Evolutionary conservation across 2,888 invertebrate species (phyloP), one percentile per base, ranked within the genome.

Genomic region (Pterostichus madidus): DNA sequence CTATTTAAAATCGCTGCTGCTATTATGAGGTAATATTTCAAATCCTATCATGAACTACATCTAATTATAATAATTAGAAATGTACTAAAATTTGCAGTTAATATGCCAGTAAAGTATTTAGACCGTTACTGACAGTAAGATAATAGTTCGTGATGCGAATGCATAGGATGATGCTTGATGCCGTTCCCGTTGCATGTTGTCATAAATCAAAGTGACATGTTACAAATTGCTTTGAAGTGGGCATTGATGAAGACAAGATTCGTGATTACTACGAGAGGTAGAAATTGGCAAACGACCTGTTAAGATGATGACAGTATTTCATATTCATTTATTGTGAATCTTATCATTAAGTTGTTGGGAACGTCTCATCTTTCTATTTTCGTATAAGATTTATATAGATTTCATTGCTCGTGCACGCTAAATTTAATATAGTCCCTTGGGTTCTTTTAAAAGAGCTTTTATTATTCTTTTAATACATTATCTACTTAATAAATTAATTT

Each of bases 151-250:
- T 49, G 49, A 5, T 49, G 10, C 49, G 31, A 59, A 59, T 59
- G 31, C 31, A 31, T 11, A 31, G 8, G 15, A 13, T 8, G 53
- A 59, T 31, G 59, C 13, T n/a, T 49, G n/a, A 49, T 5, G 49
- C 49, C 59, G 31, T 24, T 31, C 4, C 59, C 24, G 5, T 59
- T 59, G 59, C 59, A 59, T 59, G 31, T 2, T 31, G 59, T 59
- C 59, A 59, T 59, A 31, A 49, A 49, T 49, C 49, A 49, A 49
- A 49, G 10, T 59, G 59, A 59, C 59, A 59, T 49, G 11, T 31
- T 59, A 59, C 31, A 59, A 59, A 31, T 59, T 59, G 59, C 59
- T 59, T 59, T 59, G 24, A 59, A 59, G 31, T 59, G 31, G 17
- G 24, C 59, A 59, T 59, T 59, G 11, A 31, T 59, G 59, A 24